These are phyloP conservation scores for Hapalemur alaotrensis DNA, from an alignment of 2,797 vertebrate genomes.

Conservation along the genomic window DNA sequence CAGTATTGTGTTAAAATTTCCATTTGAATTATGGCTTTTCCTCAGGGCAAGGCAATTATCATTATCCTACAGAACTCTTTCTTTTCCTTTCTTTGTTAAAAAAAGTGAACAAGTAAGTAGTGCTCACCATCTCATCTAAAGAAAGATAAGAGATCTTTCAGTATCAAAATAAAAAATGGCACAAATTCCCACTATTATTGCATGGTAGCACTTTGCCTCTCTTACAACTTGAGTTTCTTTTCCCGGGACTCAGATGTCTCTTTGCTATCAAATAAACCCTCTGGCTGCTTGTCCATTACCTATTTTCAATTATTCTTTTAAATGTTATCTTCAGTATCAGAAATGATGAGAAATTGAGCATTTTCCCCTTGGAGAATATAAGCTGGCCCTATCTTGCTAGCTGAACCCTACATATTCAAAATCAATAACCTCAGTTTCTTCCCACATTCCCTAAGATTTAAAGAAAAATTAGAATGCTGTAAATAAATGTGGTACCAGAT, in stretches of 20 bases:
- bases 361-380: conserved; percentile 50
- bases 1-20: neutral
- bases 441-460: conserved; percentile 72
- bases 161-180: conserved; percentile 22
- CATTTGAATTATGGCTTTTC: neutral
- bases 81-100: neutral
- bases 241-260: conserved; percentile 16
- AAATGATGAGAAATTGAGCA: conserved; percentile 60
- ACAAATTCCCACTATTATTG: conserved; percentile 13
- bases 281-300: conserved; percentile 40
- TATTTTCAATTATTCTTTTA: conserved; percentile 69
- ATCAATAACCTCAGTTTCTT: conserved; percentile 72
- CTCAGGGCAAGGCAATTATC: conserved; percentile 12
- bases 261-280: conserved; percentile 59
- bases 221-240: conserved; percentile 51
- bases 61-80: neutral
- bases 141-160: neutral
- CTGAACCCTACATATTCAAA: conserved; percentile 42
- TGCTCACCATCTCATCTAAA: neutral
- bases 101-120: neutral
- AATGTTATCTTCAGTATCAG: conserved; percentile 30
- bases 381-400: conserved; percentile 30
- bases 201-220: neutral
- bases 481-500: conserved; percentile 73
- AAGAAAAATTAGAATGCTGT: conserved; percentile 78